Evolutionary conservation across 2,113 vertebrate genomes (phyloP), one percentile per base, ranked within the genome.

Genomic region (Takifugu bimaculatus): DNA sequence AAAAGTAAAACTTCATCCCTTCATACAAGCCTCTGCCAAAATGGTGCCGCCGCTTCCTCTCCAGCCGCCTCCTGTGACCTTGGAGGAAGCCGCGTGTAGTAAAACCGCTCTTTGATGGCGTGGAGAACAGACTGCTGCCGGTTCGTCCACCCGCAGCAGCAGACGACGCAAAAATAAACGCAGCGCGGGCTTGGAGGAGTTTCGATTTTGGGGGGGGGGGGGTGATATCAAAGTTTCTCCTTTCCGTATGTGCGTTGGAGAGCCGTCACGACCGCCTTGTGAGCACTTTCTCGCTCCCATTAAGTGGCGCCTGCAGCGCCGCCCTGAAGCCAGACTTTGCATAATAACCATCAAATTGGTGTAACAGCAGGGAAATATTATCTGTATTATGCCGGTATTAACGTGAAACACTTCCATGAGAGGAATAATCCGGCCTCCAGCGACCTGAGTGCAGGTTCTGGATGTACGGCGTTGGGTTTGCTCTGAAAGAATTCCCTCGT

Each of bases 401-500:
- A 32, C 7, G 29, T 20, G 29, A 1, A 32, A 32, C 5, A 32
- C 5, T 32, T 10, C 11, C 35, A 39, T 10, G 3, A 10, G 35
- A 7, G 35, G 26, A 77, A 65, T 70, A 65, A 61, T 55, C 27
- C 51, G 26, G 29, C 60, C 44, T 70, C 26, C 11, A 54, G 43
- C 27, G 20, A 20, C 20, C 20, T 20, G 20, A 20, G 20, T 20
- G 13, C 35, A 39, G 35, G 35, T 39, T 39, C 35, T 39, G 35
- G 7, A 39, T 39, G 35, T 39, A 10, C 35, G 7, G 35, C 32
- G 5, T 35, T 35, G 32, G 9, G 1, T 35, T 7, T 1, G 32
- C 63, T 78, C 59, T 60, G 73, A 74, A 78, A 60, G 47, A 56
- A 57, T 77, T 76, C 58, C 67, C 75, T 75, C 70, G 57, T 58